Evolutionary conservation across 2,888 invertebrate genomes (phyloP), one percentile per base, ranked within the genome.

Genomic region (Oscheius sp.): DNA sequence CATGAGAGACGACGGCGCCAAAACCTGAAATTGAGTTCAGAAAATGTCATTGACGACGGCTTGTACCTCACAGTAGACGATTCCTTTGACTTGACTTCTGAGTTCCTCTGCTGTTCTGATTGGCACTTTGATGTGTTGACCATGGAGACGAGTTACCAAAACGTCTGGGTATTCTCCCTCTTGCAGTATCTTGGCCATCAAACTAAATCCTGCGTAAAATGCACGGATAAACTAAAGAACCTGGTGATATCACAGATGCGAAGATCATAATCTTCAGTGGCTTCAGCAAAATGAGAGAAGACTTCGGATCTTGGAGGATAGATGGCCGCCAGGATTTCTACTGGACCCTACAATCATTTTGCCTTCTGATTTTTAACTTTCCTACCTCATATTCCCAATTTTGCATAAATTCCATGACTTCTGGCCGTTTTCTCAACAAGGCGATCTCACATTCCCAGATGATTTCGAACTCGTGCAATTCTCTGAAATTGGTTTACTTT

Each of bases 401-500:
- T 7, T 46, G 35, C 52, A 72, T 58, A 18, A 68, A 72, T n/a
- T 49, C 43, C 2, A 46, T 35, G 52, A n/a, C 58, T 35, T 16
- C 23, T 23, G 21, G 13, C n/a, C n/a, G n/a, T n/a, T n/a, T 12
- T 12, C 71, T 25, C 46, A 49, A 25, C 3, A 23, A 7, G 23
- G 71, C 71, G 7, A 72, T 68, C 3, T 71, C 61, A 23, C 75
- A 75, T 27, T 75, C 75, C 72, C 74, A 74, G 25, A 74, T 66
- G 2, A 74, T 41, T 21, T 70, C 64, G 18, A 70, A 63, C 5
- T 74, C 74, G 46, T 66, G 58, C 2, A 43, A 56, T 1, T 29
- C 21, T 49, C 64, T 58, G 29, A 41, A 52, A 35, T 35, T 3
- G 35, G 9, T 35, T 13, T 2, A 7, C 49, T 49, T 49, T 21